Evolutionary conservation across 2,113 vertebrate genomes (phyloP).

Genomic region (Nibea albiflora): DNA sequence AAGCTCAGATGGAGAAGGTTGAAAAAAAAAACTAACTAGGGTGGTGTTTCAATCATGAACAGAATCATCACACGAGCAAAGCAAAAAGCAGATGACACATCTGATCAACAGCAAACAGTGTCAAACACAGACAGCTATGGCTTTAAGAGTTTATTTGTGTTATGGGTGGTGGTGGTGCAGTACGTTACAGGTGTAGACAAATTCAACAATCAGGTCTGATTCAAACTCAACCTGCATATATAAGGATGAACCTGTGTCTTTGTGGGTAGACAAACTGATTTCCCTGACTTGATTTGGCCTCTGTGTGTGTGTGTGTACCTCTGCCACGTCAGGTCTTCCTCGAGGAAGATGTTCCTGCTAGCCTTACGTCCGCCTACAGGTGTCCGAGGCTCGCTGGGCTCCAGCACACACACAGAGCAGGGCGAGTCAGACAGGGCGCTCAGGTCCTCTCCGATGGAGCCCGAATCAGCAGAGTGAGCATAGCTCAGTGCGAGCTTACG

Average conservation of each 20-base stretch:
- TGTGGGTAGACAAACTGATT: background rate
- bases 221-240: background rate
- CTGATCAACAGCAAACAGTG: background rate
- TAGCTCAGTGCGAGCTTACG: slow-evolving; percentile 97
- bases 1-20: slow-evolving; percentile 9
- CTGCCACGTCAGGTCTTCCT: slow-evolving; percentile 97
- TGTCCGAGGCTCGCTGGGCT: slow-evolving; percentile 93
- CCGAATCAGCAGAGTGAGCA: slow-evolving; percentile 94
- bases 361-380: slow-evolving; percentile 94
- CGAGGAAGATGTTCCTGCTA: slow-evolving; percentile 97
- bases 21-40: background rate
- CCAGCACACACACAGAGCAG: slow-evolving; percentile 88
- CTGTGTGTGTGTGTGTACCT: slow-evolving; percentile 82
- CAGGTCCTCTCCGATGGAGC: slow-evolving; percentile 95
- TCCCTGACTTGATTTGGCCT: background rate
- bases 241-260: background rate
- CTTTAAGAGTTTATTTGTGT: background rate
- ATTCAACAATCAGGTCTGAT: background rate
- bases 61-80: background rate
- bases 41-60: background rate
- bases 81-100: background rate
- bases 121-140: background rate
- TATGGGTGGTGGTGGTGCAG: background rate
- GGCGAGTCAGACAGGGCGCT: slow-evolving; percentile 92
- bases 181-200: background rate